Percentiles rank a stretch among this genome's conserved stretches.
Conservation (phyloP, 2,797 vertebrate species). For the Sorex maritimensis region DNA sequence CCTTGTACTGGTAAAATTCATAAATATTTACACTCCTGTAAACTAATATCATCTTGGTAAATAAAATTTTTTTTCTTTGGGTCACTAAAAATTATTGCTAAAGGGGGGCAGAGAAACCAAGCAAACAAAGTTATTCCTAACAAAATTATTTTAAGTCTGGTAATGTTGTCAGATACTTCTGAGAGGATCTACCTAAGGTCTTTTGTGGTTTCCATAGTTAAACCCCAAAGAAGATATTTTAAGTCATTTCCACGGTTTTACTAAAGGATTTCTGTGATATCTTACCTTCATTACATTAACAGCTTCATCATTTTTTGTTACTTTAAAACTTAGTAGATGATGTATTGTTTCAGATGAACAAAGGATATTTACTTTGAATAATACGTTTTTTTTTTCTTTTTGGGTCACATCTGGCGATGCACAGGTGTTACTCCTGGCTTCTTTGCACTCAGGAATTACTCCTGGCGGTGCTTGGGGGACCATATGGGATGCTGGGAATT, state of each 20-base stretch:
- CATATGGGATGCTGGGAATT: too few species aligned
- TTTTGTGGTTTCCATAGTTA: slow-evolving; percentile 38
- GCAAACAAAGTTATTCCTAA: too few species aligned
- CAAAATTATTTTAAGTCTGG: slow-evolving; percentile 19
- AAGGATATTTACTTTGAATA: slow-evolving; percentile 19
- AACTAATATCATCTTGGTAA: too few species aligned
- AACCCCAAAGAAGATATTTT: background rate
- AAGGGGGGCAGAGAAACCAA: too few species aligned
- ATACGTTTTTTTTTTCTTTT: slow-evolving; percentile 13
- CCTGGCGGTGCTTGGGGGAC: too few species aligned
- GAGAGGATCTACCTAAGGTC: background rate
- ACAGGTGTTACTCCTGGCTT: too few species aligned
- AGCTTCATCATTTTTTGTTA: slow-evolving; percentile 40
- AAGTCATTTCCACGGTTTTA: slow-evolving; percentile 62
- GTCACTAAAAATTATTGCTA: too few species aligned
- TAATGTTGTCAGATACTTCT: slow-evolving; percentile 43
- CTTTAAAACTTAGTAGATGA: slow-evolving; percentile 40
- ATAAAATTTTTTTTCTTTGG: too few species aligned
- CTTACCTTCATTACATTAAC: slow-evolving; percentile 52
- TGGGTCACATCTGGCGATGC: too few species aligned
- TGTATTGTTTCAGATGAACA: slow-evolving; percentile 54
- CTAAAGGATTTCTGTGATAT: slow-evolving; percentile 28
- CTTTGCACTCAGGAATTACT: too few species aligned
- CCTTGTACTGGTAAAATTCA: too few species aligned
- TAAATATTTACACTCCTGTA: too few species aligned